phyloP scores from a whole-genome alignment of 2,113 vertebrate genomes.

The Damaliscus lunatus region DNA sequence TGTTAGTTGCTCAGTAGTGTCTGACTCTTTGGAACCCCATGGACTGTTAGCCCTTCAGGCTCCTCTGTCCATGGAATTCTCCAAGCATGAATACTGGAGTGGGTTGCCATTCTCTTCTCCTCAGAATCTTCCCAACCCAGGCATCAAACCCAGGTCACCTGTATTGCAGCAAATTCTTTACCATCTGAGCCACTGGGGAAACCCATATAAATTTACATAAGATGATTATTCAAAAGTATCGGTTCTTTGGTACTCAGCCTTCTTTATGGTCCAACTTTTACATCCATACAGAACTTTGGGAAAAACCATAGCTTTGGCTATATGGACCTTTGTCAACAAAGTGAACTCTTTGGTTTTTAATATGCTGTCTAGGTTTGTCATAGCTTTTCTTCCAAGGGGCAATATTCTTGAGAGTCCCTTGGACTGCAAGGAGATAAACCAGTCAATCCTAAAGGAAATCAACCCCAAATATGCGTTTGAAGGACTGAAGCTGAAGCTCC shows the following conservation, averaged over 20 bases:
- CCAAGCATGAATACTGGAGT: neutral
- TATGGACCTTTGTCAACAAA: neutral
- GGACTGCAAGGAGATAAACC: neutral
- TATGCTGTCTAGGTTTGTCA: neutral
- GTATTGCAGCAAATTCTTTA: neutral
- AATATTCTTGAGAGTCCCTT: neutral
- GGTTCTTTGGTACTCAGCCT: neutral
- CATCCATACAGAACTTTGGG: neutral
- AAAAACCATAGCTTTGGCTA: neutral
- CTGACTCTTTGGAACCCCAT: neutral
- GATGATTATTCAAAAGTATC: neutral
- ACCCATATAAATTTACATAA: neutral
- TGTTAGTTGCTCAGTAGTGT: neutral
- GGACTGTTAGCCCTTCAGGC: neutral
- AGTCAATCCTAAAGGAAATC: neutral
- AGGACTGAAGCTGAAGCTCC: neutral
- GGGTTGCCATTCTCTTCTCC: neutral
- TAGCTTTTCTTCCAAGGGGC: neutral
- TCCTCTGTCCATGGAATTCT: neutral
- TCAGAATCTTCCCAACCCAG: neutral
- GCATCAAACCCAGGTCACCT: neutral
- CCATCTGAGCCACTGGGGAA: neutral
- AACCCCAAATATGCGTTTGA: neutral
- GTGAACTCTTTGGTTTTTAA: neutral
- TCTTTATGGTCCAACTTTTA: neutral